A percentile compares a stretch with the other conserved stretches of the same genome.
phyloP scores from a whole-genome alignment of 2,113 vertebrate species.

The Phalacrocorax aristotelis region DNA sequence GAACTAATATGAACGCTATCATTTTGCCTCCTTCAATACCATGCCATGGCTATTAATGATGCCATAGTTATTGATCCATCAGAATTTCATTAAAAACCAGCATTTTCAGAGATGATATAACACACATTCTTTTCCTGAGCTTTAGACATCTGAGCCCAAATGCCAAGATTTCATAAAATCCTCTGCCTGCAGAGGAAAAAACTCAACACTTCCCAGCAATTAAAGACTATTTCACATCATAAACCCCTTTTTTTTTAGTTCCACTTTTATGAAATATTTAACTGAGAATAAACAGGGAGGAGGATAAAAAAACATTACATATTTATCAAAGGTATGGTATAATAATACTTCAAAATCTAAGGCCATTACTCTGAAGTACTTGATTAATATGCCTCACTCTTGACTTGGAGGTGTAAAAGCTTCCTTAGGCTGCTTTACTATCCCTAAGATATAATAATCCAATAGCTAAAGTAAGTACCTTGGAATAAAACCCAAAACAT shows the following conservation, averaged over 20 bases:
- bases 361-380: background rate
- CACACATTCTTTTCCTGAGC: background rate
- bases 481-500: background rate
- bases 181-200: background rate
- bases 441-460: background rate
- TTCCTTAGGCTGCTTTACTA: background rate
- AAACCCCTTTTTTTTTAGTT: background rate
- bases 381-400: background rate
- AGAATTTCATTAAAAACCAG: background rate
- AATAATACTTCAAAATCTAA: background rate
- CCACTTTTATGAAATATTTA: background rate
- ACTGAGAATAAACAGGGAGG: background rate
- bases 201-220: background rate
- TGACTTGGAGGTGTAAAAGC: background rate
- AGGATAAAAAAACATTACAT: background rate
- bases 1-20: background rate
- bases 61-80: background rate
- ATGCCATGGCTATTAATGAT: background rate
- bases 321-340: background rate
- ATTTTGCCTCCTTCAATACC: background rate
- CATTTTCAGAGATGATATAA: background rate
- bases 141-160: background rate
- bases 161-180: background rate
- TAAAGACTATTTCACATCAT: background rate
- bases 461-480: background rate